Conservation (phyloP, 2,888 invertebrate species). For the Heteromurus nitidus region DNA sequence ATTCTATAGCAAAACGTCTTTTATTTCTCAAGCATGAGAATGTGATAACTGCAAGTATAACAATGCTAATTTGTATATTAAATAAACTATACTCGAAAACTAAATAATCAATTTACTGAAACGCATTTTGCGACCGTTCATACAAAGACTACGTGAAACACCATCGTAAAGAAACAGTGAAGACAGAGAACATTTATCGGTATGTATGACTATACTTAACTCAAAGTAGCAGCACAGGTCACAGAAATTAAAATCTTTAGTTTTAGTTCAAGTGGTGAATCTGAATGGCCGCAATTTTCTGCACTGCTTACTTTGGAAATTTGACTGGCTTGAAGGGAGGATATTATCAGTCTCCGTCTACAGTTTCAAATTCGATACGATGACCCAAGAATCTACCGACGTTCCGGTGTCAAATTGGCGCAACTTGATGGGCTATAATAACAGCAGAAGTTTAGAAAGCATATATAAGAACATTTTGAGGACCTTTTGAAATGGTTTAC, state of each 20-base stretch:
- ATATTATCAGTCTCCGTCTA: conserved; percentile 38
- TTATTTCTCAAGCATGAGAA: no score
- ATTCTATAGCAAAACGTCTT: no score
- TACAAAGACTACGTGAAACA: no score
- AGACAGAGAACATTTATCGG: no score
- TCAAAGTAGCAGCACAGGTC: background rate
- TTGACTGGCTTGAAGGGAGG: conserved; percentile 6
- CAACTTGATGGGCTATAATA: conserved; percentile 73
- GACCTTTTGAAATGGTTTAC: no score
- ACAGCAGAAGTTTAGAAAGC: background rate
- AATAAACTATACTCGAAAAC: no score
- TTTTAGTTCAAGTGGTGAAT: background rate
- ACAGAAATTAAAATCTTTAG: background rate
- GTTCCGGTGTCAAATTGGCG: conserved; percentile 54
- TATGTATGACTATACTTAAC: no score
- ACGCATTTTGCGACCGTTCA: no score
- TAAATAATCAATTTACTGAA: no score
- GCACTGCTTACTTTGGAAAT: background rate
- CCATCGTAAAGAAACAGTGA: no score
- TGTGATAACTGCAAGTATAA: no score
- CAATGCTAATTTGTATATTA: no score
- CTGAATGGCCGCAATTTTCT: background rate
- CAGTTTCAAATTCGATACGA: conserved; percentile 55
- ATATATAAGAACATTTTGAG: background rate
- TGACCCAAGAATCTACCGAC: conserved; percentile 48